Evolutionary conservation across 1,140 invertebrate species (phyloP).

Genomic region (Drosophila rhopaloa): DNA sequence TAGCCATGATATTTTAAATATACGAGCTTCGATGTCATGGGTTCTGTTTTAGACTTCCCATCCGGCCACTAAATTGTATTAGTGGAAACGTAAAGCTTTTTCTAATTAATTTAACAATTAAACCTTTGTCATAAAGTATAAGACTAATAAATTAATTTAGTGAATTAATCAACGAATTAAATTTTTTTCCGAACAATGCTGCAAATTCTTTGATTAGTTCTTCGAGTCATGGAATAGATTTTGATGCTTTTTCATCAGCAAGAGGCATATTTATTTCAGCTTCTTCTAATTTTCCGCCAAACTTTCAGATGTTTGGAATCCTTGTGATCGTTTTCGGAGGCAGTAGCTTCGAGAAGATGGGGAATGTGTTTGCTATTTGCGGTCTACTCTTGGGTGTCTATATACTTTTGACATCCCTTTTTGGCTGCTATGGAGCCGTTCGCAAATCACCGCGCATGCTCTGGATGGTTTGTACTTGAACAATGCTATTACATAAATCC

Average conservation of each 20-base stretch:
- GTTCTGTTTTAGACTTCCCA: not conserved
- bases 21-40: too few relatives aligned
- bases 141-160: too few relatives aligned
- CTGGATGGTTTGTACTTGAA: constrained; percentile 88
- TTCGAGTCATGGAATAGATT: too few relatives aligned
- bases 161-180: too few relatives aligned
- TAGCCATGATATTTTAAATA: constrained; percentile 8
- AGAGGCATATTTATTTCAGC: too few relatives aligned
- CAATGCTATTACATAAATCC: not conserved
- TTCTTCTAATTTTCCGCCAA: too few relatives aligned
- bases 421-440: constrained; percentile 93
- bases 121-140: too few relatives aligned
- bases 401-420: constrained; percentile 91
- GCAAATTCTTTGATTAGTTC: too few relatives aligned
- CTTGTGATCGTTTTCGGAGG: constrained; percentile 40
- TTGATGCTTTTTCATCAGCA: too few relatives aligned
- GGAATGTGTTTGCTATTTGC: constrained; percentile 85
- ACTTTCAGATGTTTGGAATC: constrained; percentile 67
- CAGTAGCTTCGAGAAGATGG: constrained; percentile 85
- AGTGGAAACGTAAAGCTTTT: too few relatives aligned
- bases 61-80: constrained; percentile 41
- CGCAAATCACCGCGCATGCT: constrained; percentile 93
- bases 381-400: constrained; percentile 90
- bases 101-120: too few relatives aligned
- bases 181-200: too few relatives aligned